Evolutionary conservation across 1,140 invertebrate species (phyloP), one percentile per base, ranked within the genome.

Genomic region (Aphidius gifuensis): DNA sequence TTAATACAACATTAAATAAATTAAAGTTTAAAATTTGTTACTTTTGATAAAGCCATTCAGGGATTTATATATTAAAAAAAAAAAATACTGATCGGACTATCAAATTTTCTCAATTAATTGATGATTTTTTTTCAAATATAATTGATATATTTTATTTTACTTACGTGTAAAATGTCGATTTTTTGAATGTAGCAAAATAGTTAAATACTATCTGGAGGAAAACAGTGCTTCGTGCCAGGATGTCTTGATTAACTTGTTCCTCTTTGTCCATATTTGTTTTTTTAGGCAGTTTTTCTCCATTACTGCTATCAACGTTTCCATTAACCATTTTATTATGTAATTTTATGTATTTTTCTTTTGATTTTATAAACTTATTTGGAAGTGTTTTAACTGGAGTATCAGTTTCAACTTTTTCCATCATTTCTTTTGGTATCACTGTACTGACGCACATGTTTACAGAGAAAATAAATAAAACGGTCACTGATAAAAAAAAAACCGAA

Each of bases 311-410:
- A 32, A 3, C 23, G 4, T 73, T 70, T 1, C 59, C 61, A 3
- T 63, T 47, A 9, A 74, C 47, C 63, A 74, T 66, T 44, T 75
- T 67, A 1, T 80, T 72, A 65, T 78, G 74, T 1, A 74, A 60
- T 39, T 67, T 74, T 42, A 73, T 71, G 50, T 72, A 80, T 58
- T 76, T 78, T 16, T 77, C 74, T 57, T 77, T 80, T 9, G 64
- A 68, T 46, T 68, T 73, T 5, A 61, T 68, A 8, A 69, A 32
- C 51, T 66, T 70, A 39, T 21, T 66, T 21, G 62, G 39, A 16
- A 51, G 54, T 32, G 64, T 58, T 53, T 61, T 32, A 11, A 47
- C 49, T 42, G 46, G 39, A 43, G 59, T n/a, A 7, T 44, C 44
- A 16, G 55, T 54, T 4, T 42, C 48, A 11, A 8, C 23, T 43